These are phyloP conservation scores for Heteromurus nitidus DNA, from an alignment of 2,888 invertebrate species.

Conservation along the genomic window DNA sequence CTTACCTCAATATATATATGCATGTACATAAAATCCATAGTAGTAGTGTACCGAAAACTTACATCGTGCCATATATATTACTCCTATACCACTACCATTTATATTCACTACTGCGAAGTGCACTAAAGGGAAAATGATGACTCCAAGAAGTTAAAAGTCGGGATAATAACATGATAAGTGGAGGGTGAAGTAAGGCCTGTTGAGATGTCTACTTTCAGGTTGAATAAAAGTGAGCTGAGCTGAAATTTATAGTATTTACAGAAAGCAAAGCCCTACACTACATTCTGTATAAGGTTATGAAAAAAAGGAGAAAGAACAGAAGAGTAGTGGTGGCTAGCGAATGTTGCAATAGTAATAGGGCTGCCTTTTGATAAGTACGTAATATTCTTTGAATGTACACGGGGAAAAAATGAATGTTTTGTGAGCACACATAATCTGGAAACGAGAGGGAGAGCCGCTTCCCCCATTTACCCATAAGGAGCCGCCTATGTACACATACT, in stretches of 20 bases:
- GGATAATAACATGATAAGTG: constrained; percentile 57
- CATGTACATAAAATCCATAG: too few relatives aligned
- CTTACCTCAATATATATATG: too few relatives aligned
- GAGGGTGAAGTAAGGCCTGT: constrained; percentile 13
- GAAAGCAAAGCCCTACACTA: constrained; percentile 13
- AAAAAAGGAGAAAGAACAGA: neutral
- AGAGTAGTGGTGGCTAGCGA: too few relatives aligned
- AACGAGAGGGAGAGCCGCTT: neutral
- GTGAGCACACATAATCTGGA: neutral
- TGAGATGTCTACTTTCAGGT: constrained; percentile 29
- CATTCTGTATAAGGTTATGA: constrained; percentile 19
- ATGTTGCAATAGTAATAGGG: too few relatives aligned
- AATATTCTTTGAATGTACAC: too few relatives aligned
- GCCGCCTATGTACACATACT: neutral
- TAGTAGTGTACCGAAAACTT: too few relatives aligned
- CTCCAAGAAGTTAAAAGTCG: constrained; percentile 47
- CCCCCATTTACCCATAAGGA: neutral
- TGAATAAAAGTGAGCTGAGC: constrained; percentile 23
- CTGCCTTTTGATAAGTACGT: too few relatives aligned
- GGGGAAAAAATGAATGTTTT: neutral
- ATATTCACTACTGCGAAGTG: constrained; percentile 3
- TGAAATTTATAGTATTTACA: constrained; percentile 53
- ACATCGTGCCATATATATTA: neutral
- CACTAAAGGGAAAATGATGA: constrained; percentile 43
- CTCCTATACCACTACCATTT: neutral